phyloP scores from a whole-genome alignment of 2,888 invertebrate species.

The Tetragonisca angustula region DNA sequence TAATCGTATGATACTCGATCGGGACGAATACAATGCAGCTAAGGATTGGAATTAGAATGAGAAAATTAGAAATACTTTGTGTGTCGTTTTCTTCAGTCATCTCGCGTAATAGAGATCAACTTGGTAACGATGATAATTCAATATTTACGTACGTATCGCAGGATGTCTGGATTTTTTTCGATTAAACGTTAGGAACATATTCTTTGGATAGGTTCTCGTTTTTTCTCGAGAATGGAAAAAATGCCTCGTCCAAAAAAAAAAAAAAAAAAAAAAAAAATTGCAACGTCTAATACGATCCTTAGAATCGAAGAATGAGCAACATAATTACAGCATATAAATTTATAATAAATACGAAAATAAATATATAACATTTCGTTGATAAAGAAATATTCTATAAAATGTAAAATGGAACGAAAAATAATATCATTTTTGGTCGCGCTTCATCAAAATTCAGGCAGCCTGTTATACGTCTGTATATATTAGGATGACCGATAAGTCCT shows the following conservation, averaged over 20 bases:
- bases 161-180: constrained; percentile 19
- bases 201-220: constrained; percentile 8
- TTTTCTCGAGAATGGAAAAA: not conserved
- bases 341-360: not conserved
- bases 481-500: not conserved
- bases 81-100: constrained; percentile 17
- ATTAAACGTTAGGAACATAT: constrained; percentile 39
- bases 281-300: not conserved
- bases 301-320: not conserved
- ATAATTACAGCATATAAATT: not conserved
- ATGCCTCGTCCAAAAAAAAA: not conserved
- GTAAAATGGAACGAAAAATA: not conserved
- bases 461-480: not conserved
- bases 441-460: constrained; percentile 27
- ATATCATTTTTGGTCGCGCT: not conserved
- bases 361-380: not conserved
- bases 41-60: constrained; percentile 41
- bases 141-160: not conserved
- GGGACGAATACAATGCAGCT: not conserved
- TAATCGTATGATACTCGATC: not conserved
- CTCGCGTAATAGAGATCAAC: not conserved
- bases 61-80: constrained; percentile 44
- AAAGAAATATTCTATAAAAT: not conserved
- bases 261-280: not conserved
- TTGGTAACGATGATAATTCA: constrained; percentile 1